Evolutionary conservation across 2,113 vertebrate genomes (phyloP), one percentile per base, ranked within the genome.

Genomic region (Bostrychus sinensis): DNA sequence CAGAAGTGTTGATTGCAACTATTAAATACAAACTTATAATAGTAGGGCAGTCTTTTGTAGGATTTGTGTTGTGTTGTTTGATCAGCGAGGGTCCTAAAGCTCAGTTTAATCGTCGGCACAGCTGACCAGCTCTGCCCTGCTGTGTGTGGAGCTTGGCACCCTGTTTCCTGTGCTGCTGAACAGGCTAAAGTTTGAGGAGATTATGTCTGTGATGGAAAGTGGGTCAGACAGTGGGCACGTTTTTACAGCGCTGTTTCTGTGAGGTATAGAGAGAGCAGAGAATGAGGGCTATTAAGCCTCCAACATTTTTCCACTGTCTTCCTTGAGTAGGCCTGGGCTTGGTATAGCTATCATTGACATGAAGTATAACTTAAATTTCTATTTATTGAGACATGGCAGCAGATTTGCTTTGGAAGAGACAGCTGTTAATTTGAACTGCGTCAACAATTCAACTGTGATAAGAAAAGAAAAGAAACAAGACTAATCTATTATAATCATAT

Each of bases 191-290:
- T 83, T 80, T 72, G 82, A 63, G 66, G 65, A 81, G 88, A 89
- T 87, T 85, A 84, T 28, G 79, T 86, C 81, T 85, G 66, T 76
- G 45, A 71, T 80, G 80, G 87, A 91, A 92, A 92, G 83, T 91
- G 88, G 89, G 90, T 91, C 90, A 92, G 87, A 84, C 77, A 75
- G 76, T 85, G 83, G 82, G 83, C 81, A 88, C 54, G 60, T 81
- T 85, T 90, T 85, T 81, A 84, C 62, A 50, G 77, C 71, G 70
- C 66, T 77, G 77, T 87, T 85, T 84, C 65, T 77, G 71, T 46
- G 71, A 82, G 75, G 67, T 79, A 58, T 54, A 38, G 61, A 36
- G 56, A 73, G 75, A 63, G 74, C 59, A 62, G 48, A 48, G 25
- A 70, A 53, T 38, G 28, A 41, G 37, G 57, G 43, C 39, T 28